These are phyloP conservation scores for Gouania willdenowi DNA, from an alignment of 2,797 vertebrate genomes.

Conservation along the genomic window DNA sequence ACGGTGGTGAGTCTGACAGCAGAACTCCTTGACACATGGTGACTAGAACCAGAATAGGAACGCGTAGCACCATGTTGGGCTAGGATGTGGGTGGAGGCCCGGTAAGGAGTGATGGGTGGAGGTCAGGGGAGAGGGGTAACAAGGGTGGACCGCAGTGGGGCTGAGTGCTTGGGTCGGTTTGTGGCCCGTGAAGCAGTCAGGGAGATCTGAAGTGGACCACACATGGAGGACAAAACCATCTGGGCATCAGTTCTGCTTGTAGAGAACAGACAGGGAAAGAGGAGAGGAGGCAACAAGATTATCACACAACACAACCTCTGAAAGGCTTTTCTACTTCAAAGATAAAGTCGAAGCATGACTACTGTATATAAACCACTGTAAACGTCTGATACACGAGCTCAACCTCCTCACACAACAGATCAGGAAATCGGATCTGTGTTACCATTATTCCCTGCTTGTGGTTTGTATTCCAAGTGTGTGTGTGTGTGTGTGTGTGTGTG, in stretches of 20 bases:
- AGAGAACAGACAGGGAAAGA: slow-evolving; percentile 8
- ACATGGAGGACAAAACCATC: slow-evolving; percentile 70
- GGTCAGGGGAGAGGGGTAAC: slow-evolving; percentile 25
- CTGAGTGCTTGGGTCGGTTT: slow-evolving; percentile 53
- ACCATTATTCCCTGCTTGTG: slow-evolving; percentile 58
- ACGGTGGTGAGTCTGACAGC: slow-evolving; percentile 84
- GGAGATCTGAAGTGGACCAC: slow-evolving; percentile 61
- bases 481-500: slow-evolving; percentile 1
- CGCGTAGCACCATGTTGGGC: slow-evolving; percentile 81
- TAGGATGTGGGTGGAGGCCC: slow-evolving; percentile 10
- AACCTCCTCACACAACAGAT: slow-evolving; percentile 68
- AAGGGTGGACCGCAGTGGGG: slow-evolving; percentile 49
- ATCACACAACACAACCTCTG: slow-evolving; percentile 43
- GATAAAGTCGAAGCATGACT: slow-evolving; percentile 47
- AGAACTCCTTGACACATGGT: slow-evolving; percentile 76
- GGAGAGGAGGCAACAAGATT: background rate
- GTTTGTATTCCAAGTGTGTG: slow-evolving; percentile 39
- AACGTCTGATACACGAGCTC: slow-evolving; percentile 73
- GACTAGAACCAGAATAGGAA: slow-evolving; percentile 80
- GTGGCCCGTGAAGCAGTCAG: slow-evolving; percentile 76
- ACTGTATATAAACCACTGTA: slow-evolving; percentile 65
- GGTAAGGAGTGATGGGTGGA: slow-evolving; percentile 34
- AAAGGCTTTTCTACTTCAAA: slow-evolving; percentile 49
- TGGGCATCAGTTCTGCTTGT: slow-evolving; percentile 64
- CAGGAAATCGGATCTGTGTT: slow-evolving; percentile 74